These are phyloP conservation scores for Taeniopygia guttata DNA, from an alignment of 2,797 vertebrate genomes.

Conservation along the genomic window DNA sequence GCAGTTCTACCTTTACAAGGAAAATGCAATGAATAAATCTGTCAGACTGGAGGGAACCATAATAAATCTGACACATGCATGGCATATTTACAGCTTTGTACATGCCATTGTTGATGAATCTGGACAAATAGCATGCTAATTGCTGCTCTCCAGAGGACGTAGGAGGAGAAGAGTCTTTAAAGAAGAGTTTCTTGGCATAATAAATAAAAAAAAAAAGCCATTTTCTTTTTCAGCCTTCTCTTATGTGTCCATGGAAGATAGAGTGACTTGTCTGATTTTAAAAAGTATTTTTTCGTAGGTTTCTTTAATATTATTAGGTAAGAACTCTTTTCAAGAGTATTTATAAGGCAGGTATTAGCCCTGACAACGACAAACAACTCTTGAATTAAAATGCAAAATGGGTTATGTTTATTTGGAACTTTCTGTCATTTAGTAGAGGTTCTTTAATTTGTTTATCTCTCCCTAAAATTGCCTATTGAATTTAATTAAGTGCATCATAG, in stretches of 20 bases:
- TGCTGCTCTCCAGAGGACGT: conserved; percentile 21
- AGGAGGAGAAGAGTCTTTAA: conserved; percentile 26
- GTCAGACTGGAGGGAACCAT: not conserved
- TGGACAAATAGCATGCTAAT: conserved; percentile 43
- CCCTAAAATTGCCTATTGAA: conserved; percentile 46
- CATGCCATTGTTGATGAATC: not conserved
- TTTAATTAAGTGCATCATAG: conserved; percentile 56
- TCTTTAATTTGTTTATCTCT: conserved; percentile 62
- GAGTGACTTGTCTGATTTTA: not conserved
- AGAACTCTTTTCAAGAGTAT: not conserved
- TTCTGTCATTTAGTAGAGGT: conserved; percentile 27
- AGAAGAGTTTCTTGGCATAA: not conserved
- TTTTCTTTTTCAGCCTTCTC: not conserved
- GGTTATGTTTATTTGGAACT: conserved; percentile 49
- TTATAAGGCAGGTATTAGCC: not conserved
- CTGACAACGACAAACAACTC: not conserved
- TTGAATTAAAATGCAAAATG: conserved; percentile 50
- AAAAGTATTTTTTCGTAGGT: not conserved
- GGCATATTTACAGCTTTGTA: conserved; percentile 16
- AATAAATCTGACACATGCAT: not conserved
- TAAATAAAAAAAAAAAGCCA: conserved; percentile 24
- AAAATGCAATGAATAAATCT: not conserved
- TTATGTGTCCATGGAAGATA: not conserved
- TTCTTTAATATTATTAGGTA: not conserved
- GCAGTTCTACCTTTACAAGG: not conserved